Evolutionary conservation across 2,797 vertebrate genomes (phyloP), one percentile per base, ranked within the genome.

Genomic region (Taeniopygia guttata): DNA sequence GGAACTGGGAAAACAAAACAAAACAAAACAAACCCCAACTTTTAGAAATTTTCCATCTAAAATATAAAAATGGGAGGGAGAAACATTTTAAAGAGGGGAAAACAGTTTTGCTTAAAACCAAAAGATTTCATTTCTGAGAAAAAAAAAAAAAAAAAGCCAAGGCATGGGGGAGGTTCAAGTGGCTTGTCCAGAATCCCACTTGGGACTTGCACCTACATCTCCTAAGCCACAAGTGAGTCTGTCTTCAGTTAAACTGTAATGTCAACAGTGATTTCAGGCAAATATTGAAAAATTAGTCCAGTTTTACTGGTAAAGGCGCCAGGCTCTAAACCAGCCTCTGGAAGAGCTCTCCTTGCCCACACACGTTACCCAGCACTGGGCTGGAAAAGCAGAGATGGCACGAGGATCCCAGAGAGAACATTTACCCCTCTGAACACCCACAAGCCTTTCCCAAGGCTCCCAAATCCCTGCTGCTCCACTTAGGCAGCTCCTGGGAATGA

Each of bases 171-270:
- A 94, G 67, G 81, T 87, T 92, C 45, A 85, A 84, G 78, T 59
- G 68, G 52, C 63, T 95, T 95, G 70, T 77, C 84, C 84, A 83
- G 68, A 93, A 91, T 84, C 29, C 54, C 68, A 46, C 38, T 42
- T 3, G 17, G 72, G 91, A 84, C 93, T 89, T 85, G 64, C 82
- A 95, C 93, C 89, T 96, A 60, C 38, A 77, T 87, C 48, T 83
- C 79, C 84, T 77, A 63, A 93, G 89, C 96, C 91, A 54, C 91
- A 91, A 91, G n/a, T 13, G 52, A 79, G 78, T 48, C 81, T 94
- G 91, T 58, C 78, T 94, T 77, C 87, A 77, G 45, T 87, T 77
- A 85, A 90, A 56, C 45, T 60, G 52, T 7, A 80, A 89, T 5
- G 17, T 94, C 95, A 96, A 70, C 81, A 92, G 72, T 62, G 56